A percentile compares a stretch with the other conserved stretches of the same genome.
phyloP scores from a whole-genome alignment of 1,140 invertebrate species.

The Ceratina japonica region DNA sequence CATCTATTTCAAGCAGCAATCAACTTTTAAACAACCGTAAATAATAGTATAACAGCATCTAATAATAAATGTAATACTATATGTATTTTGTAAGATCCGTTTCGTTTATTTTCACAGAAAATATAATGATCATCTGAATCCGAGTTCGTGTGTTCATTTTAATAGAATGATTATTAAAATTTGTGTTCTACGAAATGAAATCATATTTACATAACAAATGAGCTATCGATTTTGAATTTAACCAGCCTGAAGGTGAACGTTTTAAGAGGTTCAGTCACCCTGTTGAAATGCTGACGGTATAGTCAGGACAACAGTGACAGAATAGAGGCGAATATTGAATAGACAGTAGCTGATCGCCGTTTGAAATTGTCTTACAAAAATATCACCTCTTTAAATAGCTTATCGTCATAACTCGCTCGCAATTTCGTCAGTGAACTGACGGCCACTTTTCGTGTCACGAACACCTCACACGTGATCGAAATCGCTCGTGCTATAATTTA shows the following conservation, averaged over 20 bases:
- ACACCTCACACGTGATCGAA: neutral
- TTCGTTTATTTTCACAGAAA: too few species aligned
- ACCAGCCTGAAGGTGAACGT: neutral
- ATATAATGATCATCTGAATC: too few species aligned
- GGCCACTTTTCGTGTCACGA: constrained; percentile 35
- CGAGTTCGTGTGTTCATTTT: too few species aligned
- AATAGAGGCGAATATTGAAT: constrained; percentile 32
- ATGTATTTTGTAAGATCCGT: too few species aligned
- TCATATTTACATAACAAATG: neutral
- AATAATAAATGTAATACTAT: too few species aligned
- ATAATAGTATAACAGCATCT: too few species aligned
- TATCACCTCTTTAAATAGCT: constrained; percentile 42
- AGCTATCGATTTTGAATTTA: neutral
- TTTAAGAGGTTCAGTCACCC: constrained; percentile 30
- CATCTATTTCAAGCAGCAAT: too few species aligned
- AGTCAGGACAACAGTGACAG: neutral
- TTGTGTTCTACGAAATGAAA: too few species aligned
- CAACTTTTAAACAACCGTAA: neutral
- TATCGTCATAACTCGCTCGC: constrained; percentile 19
- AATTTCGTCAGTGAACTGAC: constrained; percentile 38
- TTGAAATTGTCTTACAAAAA: constrained; percentile 37
- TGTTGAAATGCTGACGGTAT: neutral
- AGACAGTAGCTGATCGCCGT: constrained; percentile 17
- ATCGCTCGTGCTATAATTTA: neutral
- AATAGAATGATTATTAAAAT: too few species aligned